Percentiles rank a stretch among this genome's conserved stretches.
Evolutionary conservation across 2,797 vertebrate genomes (phyloP).

Genomic region (Apogon hyalosoma): DNA sequence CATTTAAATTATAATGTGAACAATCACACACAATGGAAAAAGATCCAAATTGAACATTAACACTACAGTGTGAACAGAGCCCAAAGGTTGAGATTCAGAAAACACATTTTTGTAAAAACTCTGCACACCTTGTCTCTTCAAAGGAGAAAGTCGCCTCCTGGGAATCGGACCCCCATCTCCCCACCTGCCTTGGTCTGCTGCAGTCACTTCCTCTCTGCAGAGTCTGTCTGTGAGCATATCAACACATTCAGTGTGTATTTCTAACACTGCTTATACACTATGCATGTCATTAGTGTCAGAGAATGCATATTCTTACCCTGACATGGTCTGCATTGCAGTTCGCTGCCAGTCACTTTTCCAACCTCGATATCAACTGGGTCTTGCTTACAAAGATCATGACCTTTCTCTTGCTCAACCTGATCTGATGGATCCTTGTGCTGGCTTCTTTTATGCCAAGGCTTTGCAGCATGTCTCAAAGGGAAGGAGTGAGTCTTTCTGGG

Average conservation of each 20-base stretch:
- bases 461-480: slow-evolving; percentile 46
- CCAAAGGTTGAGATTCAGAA: not conserved
- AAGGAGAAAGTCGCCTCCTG: slow-evolving; percentile 62
- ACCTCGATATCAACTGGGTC: slow-evolving; percentile 33
- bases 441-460: slow-evolving; percentile 62
- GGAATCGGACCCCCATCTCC: slow-evolving; percentile 53
- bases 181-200: slow-evolving; percentile 63
- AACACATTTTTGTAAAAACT: not conserved
- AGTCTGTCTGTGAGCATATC: slow-evolving; percentile 62
- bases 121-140: slow-evolving; percentile 71
- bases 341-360: slow-evolving; percentile 38
- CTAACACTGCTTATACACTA: not conserved
- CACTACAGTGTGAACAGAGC: no score
- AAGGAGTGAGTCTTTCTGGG: slow-evolving; percentile 58
- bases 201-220: slow-evolving; percentile 55
- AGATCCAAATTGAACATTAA: no score
- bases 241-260: not conserved
- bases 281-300: not conserved
- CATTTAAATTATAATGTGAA: no score
- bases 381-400: slow-evolving; percentile 33
- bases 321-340: slow-evolving; percentile 68
- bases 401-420: slow-evolving; percentile 8
- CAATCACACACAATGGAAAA: no score
- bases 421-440: slow-evolving; percentile 39
- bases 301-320: slow-evolving; percentile 52